Base-by-base conservation (phyloP, 1,140 invertebrate species). In the Agrypnia vestita region DNA sequence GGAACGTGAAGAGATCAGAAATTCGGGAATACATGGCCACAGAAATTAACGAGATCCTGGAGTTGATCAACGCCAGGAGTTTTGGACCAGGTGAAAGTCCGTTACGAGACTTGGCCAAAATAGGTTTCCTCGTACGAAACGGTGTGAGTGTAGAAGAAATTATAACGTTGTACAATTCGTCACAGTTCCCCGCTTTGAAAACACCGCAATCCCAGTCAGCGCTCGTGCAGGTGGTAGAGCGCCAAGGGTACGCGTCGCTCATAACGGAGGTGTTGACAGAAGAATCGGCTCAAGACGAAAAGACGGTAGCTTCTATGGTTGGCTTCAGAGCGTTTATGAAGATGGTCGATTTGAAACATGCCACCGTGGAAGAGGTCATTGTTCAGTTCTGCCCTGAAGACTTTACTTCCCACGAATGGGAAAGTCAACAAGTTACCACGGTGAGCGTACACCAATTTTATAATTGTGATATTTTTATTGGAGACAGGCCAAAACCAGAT, bases 241-340 rank as follows among this genome's bases (percentile, higher is more conserved):
- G 95, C 25, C 92, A 95, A 86, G 95, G 95, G 1, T 92, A 95
- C 84, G 94, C 94, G 9, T 91, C 94, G 0, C 86, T 96, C 7
- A 95, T 96, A 69, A 93, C 94, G 0, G 93, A 96, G 87, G 94
- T 96, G 19, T 89, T 96, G 13, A 93, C 94, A 0, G 94, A 95
- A 88, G 94, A 95, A 86, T 87, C 89, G 0, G 92, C 93, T 4
- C 92, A 93, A 44, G 94, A 95, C 83, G 94, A 96, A 86, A 93
- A 92, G 67, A 88, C 93, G 15, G 90, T 95, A 46, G 94, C 94
- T 13, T 91, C 94, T 0, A 95, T 94, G 74, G 93, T 95, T 73
- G 95, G 95, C 9, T 96, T 96, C 85, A 92, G 92, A 83, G 95
- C 95, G 7, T 95, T 96, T 84, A 94, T 96, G 88, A 93, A 92